phyloP scores from a whole-genome alignment of 2,797 vertebrate species.

The Tragelaphus eurycerus region DNA sequence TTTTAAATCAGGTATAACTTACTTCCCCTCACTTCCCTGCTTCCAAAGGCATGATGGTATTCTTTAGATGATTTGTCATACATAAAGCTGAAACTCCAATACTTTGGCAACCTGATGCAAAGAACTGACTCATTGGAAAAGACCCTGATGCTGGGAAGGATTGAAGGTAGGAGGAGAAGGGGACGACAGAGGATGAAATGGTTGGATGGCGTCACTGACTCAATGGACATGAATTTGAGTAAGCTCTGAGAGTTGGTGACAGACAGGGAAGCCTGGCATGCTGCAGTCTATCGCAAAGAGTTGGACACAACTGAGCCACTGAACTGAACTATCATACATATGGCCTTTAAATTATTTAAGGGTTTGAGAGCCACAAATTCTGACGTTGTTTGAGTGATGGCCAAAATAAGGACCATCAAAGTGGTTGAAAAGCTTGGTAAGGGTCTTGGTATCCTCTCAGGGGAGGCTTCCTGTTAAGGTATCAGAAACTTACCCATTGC shows the following conservation, averaged over 20 bases:
- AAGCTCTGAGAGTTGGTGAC: neutral
- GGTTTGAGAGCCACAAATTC: neutral
- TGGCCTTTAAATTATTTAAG: neutral
- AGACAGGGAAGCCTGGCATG: neutral
- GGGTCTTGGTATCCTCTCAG: neutral
- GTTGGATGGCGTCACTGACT: fast-evolving
- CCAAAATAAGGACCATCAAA: neutral
- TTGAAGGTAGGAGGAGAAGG: neutral
- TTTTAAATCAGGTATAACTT: neutral
- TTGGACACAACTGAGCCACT: neutral
- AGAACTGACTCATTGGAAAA: neutral
- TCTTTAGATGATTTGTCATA: neutral
- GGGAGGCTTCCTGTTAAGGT: neutral
- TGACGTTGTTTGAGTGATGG: neutral
- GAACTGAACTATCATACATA: neutral
- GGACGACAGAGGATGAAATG: neutral
- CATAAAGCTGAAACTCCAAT: neutral
- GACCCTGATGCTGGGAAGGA: neutral
- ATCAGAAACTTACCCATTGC: neutral
- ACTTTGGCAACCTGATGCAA: neutral
- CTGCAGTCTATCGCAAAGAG: neutral
- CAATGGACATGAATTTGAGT: neutral
- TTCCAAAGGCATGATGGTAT: neutral
- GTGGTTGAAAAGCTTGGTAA: neutral
- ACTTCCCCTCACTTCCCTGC: neutral